These are phyloP conservation scores for Cotesia vestalis DNA, from an alignment of 1,140 invertebrate species.

Conservation along the genomic window DNA sequence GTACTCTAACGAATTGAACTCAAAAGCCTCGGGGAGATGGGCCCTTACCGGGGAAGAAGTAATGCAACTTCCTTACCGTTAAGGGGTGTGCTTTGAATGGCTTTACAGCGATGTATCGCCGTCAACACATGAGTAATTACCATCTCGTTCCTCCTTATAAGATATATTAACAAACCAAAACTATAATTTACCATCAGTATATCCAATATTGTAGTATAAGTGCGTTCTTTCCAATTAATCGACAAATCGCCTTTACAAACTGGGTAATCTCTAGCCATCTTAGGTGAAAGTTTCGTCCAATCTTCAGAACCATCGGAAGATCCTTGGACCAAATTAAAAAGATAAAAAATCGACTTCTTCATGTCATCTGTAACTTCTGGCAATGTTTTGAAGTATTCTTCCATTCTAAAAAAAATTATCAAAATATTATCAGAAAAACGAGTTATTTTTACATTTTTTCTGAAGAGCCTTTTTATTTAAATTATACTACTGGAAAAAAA, in stretches of 20 bases:
- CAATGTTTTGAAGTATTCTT: constrained; percentile 47
- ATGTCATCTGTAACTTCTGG: constrained; percentile 47
- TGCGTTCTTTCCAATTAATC: constrained; percentile 71
- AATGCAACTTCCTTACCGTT: no score
- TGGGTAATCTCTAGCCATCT: constrained; percentile 67
- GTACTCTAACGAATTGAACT: no score
- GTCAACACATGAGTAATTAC: no score
- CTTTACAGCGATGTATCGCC: no score
- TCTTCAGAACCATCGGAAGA: constrained; percentile 69
- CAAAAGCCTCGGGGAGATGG: no score
- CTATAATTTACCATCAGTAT: constrained; percentile 66
- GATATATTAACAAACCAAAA: not conserved
- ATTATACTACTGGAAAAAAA: no score
- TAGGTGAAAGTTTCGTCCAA: constrained; percentile 71
- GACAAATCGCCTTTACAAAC: constrained; percentile 69
- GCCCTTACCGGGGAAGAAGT: no score
- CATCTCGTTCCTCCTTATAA: no score
- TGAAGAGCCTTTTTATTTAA: no score
- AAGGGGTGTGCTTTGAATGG: no score
- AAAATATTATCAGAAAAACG: not conserved
- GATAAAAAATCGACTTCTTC: constrained; percentile 64
- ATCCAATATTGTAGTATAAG: constrained; percentile 70
- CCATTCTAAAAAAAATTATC: constrained; percentile 51
- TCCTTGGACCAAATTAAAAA: constrained; percentile 68
- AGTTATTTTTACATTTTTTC: no score